Evolutionary conservation across 1,140 invertebrate species (phyloP).

Genomic region (Pseudomyrmex flavicornis): DNA sequence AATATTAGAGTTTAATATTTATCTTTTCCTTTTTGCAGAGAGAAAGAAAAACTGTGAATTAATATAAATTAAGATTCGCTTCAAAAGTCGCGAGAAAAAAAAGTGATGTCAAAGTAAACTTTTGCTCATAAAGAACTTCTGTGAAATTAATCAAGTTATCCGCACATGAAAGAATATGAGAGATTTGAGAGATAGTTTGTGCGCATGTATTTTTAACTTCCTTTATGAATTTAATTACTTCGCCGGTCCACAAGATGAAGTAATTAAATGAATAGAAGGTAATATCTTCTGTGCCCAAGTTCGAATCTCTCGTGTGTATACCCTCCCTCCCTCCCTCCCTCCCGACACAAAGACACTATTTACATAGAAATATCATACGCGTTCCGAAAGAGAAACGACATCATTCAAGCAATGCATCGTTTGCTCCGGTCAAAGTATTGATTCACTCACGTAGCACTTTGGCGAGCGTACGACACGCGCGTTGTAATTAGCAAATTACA

Average conservation of each 20-base stretch:
- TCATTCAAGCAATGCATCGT: constrained; percentile 39
- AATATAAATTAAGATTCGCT: background rate
- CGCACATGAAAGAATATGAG: background rate
- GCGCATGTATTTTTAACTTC: background rate
- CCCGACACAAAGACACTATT: background rate
- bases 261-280: background rate
- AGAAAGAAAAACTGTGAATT: background rate
- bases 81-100: background rate
- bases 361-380: constrained; percentile 30
- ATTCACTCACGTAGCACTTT: constrained; percentile 37
- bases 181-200: background rate
- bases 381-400: constrained; percentile 15
- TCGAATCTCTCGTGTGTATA: no score
- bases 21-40: background rate
- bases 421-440: constrained; percentile 39
- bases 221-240: background rate
- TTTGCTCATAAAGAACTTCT: constrained; percentile 7
- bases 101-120: background rate
- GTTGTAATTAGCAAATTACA: constrained; percentile 53
- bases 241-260: background rate
- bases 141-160: background rate
- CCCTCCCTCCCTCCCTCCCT: background rate
- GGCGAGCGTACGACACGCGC: constrained; percentile 24
- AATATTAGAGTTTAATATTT: background rate
- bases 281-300: background rate